Evolutionary conservation across 2,113 vertebrate species (phyloP).

Genomic region (Nerophis lumbriciformis): DNA sequence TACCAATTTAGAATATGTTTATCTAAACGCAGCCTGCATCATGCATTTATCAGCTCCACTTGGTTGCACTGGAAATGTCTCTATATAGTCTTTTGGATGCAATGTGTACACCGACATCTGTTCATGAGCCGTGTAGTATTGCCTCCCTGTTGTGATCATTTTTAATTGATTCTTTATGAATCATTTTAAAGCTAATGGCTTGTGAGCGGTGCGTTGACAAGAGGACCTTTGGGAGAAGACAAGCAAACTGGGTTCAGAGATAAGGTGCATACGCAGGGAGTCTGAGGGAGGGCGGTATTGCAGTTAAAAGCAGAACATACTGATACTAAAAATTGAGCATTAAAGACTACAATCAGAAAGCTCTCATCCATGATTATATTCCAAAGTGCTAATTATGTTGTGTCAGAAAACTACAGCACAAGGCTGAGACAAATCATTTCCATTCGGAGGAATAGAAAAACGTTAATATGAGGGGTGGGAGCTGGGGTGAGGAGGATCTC

Average conservation of each 20-base stretch:
- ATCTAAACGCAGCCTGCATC: neutral
- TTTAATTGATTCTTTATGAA: constrained; percentile 82
- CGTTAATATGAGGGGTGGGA: constrained; percentile 98
- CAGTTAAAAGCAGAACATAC: constrained; percentile 29
- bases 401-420: constrained; percentile 91
- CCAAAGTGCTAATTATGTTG: constrained; percentile 97
- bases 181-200: constrained; percentile 86
- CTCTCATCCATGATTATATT: constrained; percentile 93
- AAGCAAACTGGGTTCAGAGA: constrained; percentile 72
- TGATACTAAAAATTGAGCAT: constrained; percentile 87
- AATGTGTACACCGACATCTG: constrained; percentile 49
- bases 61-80: constrained; percentile 47
- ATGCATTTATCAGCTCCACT: constrained; percentile 46
- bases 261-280: constrained; percentile 32
- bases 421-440: constrained; percentile 99
- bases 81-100: constrained; percentile 43
- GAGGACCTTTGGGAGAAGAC: constrained; percentile 82
- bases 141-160: constrained; percentile 63
- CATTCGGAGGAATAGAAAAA: constrained; percentile 97
- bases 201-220: constrained; percentile 72
- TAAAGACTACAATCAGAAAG: constrained; percentile 86
- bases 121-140: constrained; percentile 47
- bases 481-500: constrained; percentile 96
- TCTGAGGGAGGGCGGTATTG: constrained; percentile 56
- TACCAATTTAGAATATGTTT: neutral